Evolutionary conservation across 2,888 invertebrate species (phyloP).

Genomic region (Nomada fabriciana): DNA sequence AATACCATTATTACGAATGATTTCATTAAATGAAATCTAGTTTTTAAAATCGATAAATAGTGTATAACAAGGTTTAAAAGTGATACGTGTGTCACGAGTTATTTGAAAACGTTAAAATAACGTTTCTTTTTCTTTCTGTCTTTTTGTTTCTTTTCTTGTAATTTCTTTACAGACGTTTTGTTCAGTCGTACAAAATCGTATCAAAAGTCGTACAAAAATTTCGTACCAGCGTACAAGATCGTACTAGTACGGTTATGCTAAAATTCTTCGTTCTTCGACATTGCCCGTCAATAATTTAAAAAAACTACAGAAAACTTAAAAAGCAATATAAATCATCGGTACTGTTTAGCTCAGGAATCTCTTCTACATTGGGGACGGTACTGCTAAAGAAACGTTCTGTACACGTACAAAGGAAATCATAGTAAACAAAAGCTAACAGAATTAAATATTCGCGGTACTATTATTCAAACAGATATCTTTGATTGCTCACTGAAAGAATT

Average conservation of each 20-base stretch:
- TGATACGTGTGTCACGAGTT: constrained; percentile 21
- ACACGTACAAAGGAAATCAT: constrained; percentile 12
- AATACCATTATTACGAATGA: constrained; percentile 17
- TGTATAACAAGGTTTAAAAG: constrained; percentile 39
- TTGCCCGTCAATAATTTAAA: constrained; percentile 46
- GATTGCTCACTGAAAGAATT: background rate
- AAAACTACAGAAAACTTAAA: background rate
- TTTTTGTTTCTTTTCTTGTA: constrained; percentile 1
- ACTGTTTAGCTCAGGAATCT: constrained; percentile 46
- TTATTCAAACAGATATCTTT: constrained; percentile 1
- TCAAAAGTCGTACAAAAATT: constrained; percentile 40
- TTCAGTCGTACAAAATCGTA: constrained; percentile 26
- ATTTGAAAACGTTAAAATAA: constrained; percentile 43
- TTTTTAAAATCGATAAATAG: constrained; percentile 48
- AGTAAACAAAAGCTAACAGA: constrained; percentile 14
- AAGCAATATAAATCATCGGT: constrained; percentile 11
- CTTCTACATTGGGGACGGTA: constrained; percentile 20
- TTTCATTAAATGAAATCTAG: constrained; percentile 39
- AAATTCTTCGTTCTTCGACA: constrained; percentile 8
- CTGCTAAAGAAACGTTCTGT: constrained; percentile 19
- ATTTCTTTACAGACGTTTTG: constrained; percentile 11
- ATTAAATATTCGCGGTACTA: constrained; percentile 9
- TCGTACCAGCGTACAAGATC: constrained; percentile 16
- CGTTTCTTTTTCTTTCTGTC: constrained; percentile 9
- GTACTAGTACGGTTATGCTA: constrained; percentile 7